Evolutionary conservation across 1,140 invertebrate genomes (phyloP), one percentile per base, ranked within the genome.

Genomic region (Heliconius nattereri): DNA sequence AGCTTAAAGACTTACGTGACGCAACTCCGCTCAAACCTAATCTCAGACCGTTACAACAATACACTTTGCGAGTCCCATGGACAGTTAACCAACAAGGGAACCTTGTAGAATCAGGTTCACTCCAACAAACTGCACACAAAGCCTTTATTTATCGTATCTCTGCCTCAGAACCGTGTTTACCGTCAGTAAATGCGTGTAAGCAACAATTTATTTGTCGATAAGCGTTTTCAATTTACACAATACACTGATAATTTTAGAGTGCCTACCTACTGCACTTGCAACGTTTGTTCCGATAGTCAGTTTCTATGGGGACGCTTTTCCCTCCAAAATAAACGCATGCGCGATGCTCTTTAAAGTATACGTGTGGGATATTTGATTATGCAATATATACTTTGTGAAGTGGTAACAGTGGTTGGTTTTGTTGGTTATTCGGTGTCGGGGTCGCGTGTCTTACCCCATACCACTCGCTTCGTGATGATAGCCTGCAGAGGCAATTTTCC

Each of bases 301-400:
- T 81, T 54, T 84, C 86, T 80, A 92, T 91, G 88, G 85, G 86
- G 85, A 94, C 87, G 86, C 90, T 87, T 91, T 94, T 94, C 92
- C 91, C 92, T 94, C 92, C 92, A 92, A 92, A 91, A 91, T 79
- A 71, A 79, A 88, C 89, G 90, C 91, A 91, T 91, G 89, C 90
- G 90, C 89, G 76, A 40, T 77, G 70, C 20, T 77, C 70, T 70
- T 40, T 66, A 35, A 76, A 29, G 49, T 52, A 52, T 20, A 20
- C 5, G 19, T 52, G 7, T 52, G 16, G 49, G 71, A 66, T 32
- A 60, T 70, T 57, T 71, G 66, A 76, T 49, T 52, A n/a, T 20
- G 26, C 19, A 84, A 82, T 81, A 57, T 84, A 45, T 7, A 81
- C 79, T 82, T 40, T 85, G 71, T 76, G 9, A n/a, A 13, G 29